Evolutionary conservation across 1,140 invertebrate species (phyloP), one percentile per base, ranked within the genome.

Genomic region (Oedothorax gibbosus): DNA sequence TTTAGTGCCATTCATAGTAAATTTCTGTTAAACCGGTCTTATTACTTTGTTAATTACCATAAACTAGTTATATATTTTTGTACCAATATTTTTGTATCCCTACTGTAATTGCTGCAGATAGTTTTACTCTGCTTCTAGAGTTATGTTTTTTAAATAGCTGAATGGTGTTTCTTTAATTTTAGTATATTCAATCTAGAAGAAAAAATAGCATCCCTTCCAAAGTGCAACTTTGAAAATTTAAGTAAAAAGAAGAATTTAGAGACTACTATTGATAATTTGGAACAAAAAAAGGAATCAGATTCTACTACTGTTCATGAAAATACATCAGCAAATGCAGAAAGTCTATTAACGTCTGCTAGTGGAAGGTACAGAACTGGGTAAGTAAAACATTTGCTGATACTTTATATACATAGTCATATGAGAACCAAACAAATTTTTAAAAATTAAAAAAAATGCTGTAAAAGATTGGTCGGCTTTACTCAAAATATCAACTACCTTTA

Each of bases 131-230:
- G n/a, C n/a, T n/a, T n/a, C n/a, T n/a, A n/a, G n/a, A n/a, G n/a
- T n/a, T n/a, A n/a, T n/a, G n/a, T n/a, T 12, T 11, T 2, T 51
- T 15, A 49, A 60, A 62, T 60, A 60, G 12, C 50, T 21, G 35
- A 7, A n/a, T 49, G 50, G 0, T 18, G 50, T 81, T 68, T 49
- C 51, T 86, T 85, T 85, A 86, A 88, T 87, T 35, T 53, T 88
- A 93, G 93, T 81, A 93, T 95, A 88, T 95, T 97, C 89, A 95
- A 97, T 91, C 91, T 97, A 86, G 95, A 97, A 88, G 94, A 95
- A 87, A 95, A 95, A 90, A 97, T 97, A 79, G 93, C 93, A 88
- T 94, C 95, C 11, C 90, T 97, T 86, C 95, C 95, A 73, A 94
- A 89, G 51, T 90, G 89, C 35, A 86, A 51, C 62, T 87, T 87